Conservation (phyloP, 2,797 vertebrate genomes). For the Lepilemur septentrionalis region DNA sequence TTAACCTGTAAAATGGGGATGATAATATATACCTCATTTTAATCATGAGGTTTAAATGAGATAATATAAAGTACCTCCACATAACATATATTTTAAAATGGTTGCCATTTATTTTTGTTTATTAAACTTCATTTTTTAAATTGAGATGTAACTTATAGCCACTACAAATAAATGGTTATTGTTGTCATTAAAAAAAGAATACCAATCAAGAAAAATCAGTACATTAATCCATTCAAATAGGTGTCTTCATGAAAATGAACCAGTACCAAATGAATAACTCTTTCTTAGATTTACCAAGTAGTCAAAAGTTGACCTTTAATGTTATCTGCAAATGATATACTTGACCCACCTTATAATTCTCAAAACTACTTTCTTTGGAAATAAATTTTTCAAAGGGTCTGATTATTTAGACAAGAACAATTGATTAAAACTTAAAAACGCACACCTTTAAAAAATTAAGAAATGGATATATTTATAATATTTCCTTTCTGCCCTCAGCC, state of each 20-base stretch:
- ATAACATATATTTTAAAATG: background rate
- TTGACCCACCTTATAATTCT: background rate
- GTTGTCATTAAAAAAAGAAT: background rate
- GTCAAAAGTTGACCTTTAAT: background rate
- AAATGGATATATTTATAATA: background rate
- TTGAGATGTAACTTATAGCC: background rate
- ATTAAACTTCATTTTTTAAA: background rate
- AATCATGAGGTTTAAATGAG: constrained; percentile 15
- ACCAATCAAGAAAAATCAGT: background rate
- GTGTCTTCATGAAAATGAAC: background rate
- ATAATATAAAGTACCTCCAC: background rate
- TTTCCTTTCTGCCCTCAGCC: background rate
- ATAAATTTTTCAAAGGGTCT: background rate
- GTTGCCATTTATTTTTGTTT: constrained; percentile 22
- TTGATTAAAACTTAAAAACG: background rate
- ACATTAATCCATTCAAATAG: constrained; percentile 7
- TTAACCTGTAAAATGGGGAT: background rate
- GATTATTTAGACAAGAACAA: constrained; percentile 25
- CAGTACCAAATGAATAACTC: background rate
- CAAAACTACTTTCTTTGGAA: constrained; percentile 23
- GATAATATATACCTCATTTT: background rate
- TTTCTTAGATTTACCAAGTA: background rate
- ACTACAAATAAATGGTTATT: background rate
- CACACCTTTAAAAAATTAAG: constrained; percentile 2
- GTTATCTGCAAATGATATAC: constrained; percentile 2